Conservation (phyloP, 2,888 invertebrate species). For the Pheosia gnoma region DNA sequence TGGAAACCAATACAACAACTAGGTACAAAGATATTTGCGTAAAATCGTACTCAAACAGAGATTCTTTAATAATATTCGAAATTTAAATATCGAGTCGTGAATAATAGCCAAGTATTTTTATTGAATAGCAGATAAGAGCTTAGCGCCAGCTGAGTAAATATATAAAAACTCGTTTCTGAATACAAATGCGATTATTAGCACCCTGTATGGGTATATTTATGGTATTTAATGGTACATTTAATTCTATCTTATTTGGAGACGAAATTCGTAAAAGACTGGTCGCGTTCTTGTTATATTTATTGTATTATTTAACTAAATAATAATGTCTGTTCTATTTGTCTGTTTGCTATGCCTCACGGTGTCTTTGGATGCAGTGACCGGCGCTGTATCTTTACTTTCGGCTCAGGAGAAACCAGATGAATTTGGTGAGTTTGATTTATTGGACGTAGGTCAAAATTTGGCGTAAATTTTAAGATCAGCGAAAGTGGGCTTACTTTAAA, state of each 20-base stretch:
- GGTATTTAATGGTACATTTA: background rate
- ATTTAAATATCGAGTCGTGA: background rate
- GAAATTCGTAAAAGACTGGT: background rate
- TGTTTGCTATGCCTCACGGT: slow-evolving; percentile 4
- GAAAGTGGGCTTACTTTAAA: no score
- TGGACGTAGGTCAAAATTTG: background rate
- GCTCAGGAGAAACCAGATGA: slow-evolving; percentile 9
- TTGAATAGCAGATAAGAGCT: background rate
- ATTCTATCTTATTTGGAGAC: background rate
- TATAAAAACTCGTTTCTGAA: background rate
- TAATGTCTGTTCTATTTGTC: slow-evolving; percentile 8
- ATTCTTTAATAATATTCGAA: no score
- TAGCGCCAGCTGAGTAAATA: background rate
- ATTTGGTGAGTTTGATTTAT: slow-evolving; percentile 8
- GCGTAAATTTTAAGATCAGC: no score
- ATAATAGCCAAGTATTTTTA: background rate
- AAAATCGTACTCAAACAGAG: no score
- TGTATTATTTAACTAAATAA: background rate
- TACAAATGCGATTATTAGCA: background rate
- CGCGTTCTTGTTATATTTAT: background rate
- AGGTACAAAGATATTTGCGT: no score
- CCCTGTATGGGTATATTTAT: background rate
- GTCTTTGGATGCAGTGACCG: slow-evolving; percentile 6
- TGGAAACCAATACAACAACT: no score
- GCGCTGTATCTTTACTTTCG: slow-evolving; percentile 10